Evolutionary conservation across 2,888 invertebrate genomes (phyloP).

Genomic region (Drosophila ezoana): DNA sequence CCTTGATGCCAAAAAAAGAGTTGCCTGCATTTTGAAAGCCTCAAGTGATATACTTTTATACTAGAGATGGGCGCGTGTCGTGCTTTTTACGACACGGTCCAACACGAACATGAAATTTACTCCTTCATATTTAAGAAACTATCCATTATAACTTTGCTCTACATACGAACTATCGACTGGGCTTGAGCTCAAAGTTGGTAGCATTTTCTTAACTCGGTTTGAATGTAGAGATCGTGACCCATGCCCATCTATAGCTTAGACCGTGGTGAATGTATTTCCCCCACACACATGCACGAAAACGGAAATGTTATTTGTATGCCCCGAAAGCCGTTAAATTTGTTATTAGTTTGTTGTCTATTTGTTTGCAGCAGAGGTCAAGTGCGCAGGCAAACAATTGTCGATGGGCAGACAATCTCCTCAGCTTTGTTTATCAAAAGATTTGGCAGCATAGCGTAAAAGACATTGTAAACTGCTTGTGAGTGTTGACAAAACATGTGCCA

Average conservation of each 20-base stretch:
- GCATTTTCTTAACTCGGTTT: no score
- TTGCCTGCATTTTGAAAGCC: conserved; percentile 57
- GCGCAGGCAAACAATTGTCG: conserved; percentile 50
- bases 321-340: conserved; percentile 69
- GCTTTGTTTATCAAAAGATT: conserved; percentile 46
- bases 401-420: conserved; percentile 53
- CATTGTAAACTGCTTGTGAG: conserved; percentile 2
- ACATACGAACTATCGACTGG: no score
- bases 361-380: conserved; percentile 66
- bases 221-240: no score
- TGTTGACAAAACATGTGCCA: conserved; percentile 16
- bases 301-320: conserved; percentile 69
- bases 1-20: conserved; percentile 54
- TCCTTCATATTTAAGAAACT: no score
- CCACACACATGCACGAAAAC: conserved; percentile 58
- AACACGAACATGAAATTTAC: no score
- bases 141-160: no score
- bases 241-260: background rate
- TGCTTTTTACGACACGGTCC: no score
- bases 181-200: no score
- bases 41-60: conserved; percentile 39
- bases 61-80: no score
- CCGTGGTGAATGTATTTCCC: conserved; percentile 75
- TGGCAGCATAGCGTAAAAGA: conserved; percentile 19
- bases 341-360: conserved; percentile 28